Conservation (phyloP, 2,888 invertebrate species). For the Lasius platythorax region DNA sequence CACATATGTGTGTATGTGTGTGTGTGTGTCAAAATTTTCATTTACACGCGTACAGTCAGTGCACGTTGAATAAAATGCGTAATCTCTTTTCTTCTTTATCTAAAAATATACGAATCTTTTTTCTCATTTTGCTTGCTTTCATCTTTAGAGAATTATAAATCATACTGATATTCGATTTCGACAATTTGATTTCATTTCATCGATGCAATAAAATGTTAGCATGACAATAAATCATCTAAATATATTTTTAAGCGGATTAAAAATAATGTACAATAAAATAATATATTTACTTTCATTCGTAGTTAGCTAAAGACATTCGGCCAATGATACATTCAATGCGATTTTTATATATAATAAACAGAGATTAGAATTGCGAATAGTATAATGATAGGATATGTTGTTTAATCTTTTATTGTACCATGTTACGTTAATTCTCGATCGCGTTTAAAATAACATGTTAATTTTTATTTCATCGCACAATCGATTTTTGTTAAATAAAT, state of each 20-base stretch:
- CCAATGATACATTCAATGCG: background rate
- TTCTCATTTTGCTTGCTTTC: background rate
- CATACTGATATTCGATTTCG: background rate
- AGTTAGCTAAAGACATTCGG: background rate
- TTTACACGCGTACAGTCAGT: background rate
- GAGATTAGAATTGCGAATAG: background rate
- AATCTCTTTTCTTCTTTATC: background rate
- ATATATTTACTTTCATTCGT: background rate
- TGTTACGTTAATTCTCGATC: background rate
- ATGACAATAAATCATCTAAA: background rate
- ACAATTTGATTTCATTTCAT: background rate
- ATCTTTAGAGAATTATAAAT: background rate
- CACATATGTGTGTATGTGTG: no score
- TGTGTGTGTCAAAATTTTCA: background rate
- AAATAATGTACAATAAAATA: background rate
- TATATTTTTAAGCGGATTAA: background rate
- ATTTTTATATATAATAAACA: background rate
- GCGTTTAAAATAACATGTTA: background rate
- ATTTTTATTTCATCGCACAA: background rate
- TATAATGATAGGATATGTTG: background rate
- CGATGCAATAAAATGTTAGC: conserved; percentile 3
- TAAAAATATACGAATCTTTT: background rate
- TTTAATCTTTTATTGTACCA: background rate
- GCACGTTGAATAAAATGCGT: background rate
- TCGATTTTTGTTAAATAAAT: background rate